Percentiles rank a stretch among this genome's conserved stretches.
These are phyloP conservation scores for Thera obeliscata DNA, from an alignment of 2,888 invertebrate genomes.

Conservation along the genomic window DNA sequence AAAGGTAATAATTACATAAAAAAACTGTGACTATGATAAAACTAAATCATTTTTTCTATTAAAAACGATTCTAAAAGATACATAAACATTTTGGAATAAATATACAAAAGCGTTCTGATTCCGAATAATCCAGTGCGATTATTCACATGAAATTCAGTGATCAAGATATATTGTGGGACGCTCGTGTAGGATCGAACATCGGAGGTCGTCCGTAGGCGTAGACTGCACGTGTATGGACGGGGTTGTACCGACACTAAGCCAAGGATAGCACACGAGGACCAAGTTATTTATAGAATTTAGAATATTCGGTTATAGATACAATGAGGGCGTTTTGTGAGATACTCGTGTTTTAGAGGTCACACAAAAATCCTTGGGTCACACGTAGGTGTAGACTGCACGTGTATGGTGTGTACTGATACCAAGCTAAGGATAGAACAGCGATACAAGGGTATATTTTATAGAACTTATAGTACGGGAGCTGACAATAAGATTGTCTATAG, in stretches of 20 bases:
- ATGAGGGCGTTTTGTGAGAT: constrained; percentile 3
- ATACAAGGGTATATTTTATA: too few relatives aligned
- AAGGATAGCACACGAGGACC: neutral
- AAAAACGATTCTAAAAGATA: too few relatives aligned
- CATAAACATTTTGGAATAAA: too few relatives aligned
- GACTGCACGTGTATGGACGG: constrained; percentile 14
- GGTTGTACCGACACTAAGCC: neutral
- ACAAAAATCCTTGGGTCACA: neutral
- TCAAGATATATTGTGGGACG: neutral
- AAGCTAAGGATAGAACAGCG: too few relatives aligned
- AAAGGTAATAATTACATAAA: too few relatives aligned
- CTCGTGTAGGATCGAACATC: constrained; percentile 3
- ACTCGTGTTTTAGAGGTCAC: constrained; percentile 5
- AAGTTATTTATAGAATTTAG: constrained; percentile 1
- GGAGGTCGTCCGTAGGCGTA: constrained; percentile 26
- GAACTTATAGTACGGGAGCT: too few relatives aligned
- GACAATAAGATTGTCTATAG: too few relatives aligned
- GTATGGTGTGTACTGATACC: neutral
- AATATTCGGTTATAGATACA: too few relatives aligned
- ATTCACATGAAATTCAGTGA: constrained; percentile 8
- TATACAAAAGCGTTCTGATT: neutral
- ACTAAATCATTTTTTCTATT: too few relatives aligned
- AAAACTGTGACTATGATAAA: too few relatives aligned
- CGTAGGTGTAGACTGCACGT: constrained; percentile 30
- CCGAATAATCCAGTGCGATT: constrained; percentile 5